phyloP scores from a whole-genome alignment of 1,140 invertebrate genomes.

The Rhopalosiphum maidis region DNA sequence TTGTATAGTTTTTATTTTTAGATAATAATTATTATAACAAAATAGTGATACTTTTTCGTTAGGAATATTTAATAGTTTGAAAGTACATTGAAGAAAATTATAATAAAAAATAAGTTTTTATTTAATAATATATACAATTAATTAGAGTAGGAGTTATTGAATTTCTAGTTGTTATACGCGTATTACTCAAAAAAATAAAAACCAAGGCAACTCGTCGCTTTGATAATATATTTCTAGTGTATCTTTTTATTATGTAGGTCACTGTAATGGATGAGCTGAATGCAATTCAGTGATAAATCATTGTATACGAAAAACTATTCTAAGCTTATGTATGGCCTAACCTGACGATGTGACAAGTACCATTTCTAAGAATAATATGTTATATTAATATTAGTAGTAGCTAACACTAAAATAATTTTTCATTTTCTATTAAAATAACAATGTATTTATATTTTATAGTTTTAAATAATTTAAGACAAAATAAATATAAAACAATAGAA shows the following conservation, averaged over 20 bases:
- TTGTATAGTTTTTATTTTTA: background rate
- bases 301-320: background rate
- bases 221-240: background rate
- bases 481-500: too few species aligned
- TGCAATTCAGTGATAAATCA: background rate
- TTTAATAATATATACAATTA: background rate
- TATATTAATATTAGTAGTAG: background rate
- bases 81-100: background rate
- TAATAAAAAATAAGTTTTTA: background rate
- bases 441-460: too few species aligned
- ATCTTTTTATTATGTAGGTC: background rate
- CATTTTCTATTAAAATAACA: too few species aligned
- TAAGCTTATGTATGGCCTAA: background rate
- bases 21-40: background rate
- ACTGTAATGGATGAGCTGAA: background rate
- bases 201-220: background rate
- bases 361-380: background rate
- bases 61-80: background rate
- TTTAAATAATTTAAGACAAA: too few species aligned
- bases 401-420: too few species aligned
- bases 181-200: background rate
- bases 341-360: background rate
- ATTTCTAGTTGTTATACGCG: background rate
- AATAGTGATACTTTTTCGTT: background rate
- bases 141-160: background rate